Base-by-base conservation (phyloP, 1,140 invertebrate genomes). In the Ostrea denselamellosa region DNA sequence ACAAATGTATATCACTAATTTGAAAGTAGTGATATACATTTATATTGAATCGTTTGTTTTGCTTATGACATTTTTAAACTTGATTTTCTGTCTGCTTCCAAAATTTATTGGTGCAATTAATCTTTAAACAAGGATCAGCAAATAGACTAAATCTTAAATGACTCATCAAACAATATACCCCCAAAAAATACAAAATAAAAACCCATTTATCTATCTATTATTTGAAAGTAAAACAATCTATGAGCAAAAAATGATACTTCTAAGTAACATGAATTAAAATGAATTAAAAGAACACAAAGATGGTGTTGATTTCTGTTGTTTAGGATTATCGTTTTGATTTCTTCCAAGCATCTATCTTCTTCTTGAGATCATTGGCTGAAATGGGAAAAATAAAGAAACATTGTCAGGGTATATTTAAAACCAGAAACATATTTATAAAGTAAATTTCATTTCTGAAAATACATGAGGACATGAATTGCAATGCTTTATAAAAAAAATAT, bases 281-380 rank as follows among this genome's bases (percentile, higher is more conserved):
- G 8, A 85, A 54, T 22, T 44, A 51, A 85, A 85, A 19, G 34
- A 68, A 85, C 62, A 68, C 22, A 68, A n/a, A 9, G 19, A 85
- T 51, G 56, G 85, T 51, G 62, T 51, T 68, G 62, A 62, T n/a
- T 28, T 17, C 34, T 2, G 19, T 22, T 25, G 56, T 85, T 19
- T 25, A 52, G n/a, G 62, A 62, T 81, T 81, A 54, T 77, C 71
- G 22, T 28, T 86, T 68, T 52, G 53, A 54, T 56, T 82, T 56
- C 81, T 86, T 83, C 90, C 90, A 91, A 19, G 87, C 62, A 34
- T 87, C 86, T 14, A 91, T 91, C 58, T 89, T 91, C 68, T 82
- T 71, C 71, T 91, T 91, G 84, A 91, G 56, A 28, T 88, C 89
- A 22, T 83, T 89, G 82, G 89, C 90, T 91, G 86, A 77, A 58